Evolutionary conservation across 2,888 invertebrate species (phyloP).

Genomic region (Rutpela maculata): DNA sequence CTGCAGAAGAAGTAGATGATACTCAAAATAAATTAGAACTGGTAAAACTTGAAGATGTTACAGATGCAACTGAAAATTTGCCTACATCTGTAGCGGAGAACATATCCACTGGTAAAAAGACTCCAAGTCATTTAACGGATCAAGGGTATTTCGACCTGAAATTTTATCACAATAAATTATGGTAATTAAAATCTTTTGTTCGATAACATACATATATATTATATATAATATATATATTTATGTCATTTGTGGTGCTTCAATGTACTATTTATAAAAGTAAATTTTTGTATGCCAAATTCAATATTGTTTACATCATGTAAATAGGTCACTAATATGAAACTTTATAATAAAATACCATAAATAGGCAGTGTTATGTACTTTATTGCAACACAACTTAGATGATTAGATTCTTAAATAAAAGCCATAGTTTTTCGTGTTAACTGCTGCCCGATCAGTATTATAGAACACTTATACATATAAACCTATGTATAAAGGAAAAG

Average conservation of each 20-base stretch:
- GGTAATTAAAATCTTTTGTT: conserved; percentile 75
- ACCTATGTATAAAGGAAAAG: too few relatives aligned
- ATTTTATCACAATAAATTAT: conserved; percentile 86
- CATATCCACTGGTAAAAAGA: conserved; percentile 69
- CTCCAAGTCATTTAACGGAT: conserved; percentile 75
- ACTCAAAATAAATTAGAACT: conserved; percentile 2
- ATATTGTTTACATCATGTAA: not conserved
- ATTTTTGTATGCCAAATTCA: conserved; percentile 16
- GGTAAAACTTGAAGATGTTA: conserved; percentile 35
- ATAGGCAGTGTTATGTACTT: conserved; percentile 2
- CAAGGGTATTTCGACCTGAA: conserved; percentile 85
- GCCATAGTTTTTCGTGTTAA: not conserved
- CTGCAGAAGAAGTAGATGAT: conserved; percentile 45
- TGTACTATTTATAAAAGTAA: not conserved
- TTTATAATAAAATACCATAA: not conserved
- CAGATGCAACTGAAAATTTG: conserved; percentile 34
- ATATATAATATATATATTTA: not conserved
- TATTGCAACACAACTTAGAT: conserved; percentile 3
- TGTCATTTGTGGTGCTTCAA: conserved; percentile 10
- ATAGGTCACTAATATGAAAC: not conserved
- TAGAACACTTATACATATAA: not conserved
- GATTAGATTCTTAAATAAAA: not conserved
- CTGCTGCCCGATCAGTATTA: not conserved
- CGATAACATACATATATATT: not conserved
- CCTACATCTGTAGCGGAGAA: conserved; percentile 50